These are phyloP conservation scores for Plumapathes pennacea DNA, from an alignment of 92 coral and sea anemone genomes.

Conservation along the genomic window DNA sequence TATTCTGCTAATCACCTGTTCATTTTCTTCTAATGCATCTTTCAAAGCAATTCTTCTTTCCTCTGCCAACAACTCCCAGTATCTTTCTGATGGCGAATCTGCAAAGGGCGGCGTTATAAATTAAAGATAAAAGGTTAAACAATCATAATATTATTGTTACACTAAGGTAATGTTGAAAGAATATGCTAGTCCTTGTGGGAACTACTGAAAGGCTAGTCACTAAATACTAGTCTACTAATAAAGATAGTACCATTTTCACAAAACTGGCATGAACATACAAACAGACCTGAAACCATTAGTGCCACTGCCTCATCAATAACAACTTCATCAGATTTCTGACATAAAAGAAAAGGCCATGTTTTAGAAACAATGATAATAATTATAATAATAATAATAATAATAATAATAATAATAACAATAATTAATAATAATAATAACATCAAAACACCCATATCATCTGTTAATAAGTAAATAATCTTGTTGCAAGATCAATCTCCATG, in stretches of 20 bases:
- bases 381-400: neutral
- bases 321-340: constrained; percentile 25
- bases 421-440: too few relatives aligned
- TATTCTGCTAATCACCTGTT: constrained; percentile 68
- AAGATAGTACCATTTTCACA: neutral
- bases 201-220: too few relatives aligned
- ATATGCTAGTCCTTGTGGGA: too few relatives aligned
- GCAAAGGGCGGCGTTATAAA: too few relatives aligned
- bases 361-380: neutral
- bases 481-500: too few relatives aligned
- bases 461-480: too few relatives aligned
- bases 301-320: constrained; percentile 70
- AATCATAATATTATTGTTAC: too few relatives aligned
- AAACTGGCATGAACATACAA: neutral
- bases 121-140: too few relatives aligned
- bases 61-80: constrained; percentile 95
- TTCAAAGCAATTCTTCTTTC: constrained; percentile 88
- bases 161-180: too few relatives aligned
- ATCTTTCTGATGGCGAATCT: constrained; percentile 87
- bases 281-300: constrained; percentile 89
- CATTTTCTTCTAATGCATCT: constrained; percentile 86
- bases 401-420: neutral
- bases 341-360: constrained; percentile 1
- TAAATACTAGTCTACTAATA: too few relatives aligned
- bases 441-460: too few relatives aligned